Percentiles rank a stretch among this genome's conserved stretches.
Conservation (phyloP, 2,113 vertebrate genomes). For the Osmerus mordax region DNA sequence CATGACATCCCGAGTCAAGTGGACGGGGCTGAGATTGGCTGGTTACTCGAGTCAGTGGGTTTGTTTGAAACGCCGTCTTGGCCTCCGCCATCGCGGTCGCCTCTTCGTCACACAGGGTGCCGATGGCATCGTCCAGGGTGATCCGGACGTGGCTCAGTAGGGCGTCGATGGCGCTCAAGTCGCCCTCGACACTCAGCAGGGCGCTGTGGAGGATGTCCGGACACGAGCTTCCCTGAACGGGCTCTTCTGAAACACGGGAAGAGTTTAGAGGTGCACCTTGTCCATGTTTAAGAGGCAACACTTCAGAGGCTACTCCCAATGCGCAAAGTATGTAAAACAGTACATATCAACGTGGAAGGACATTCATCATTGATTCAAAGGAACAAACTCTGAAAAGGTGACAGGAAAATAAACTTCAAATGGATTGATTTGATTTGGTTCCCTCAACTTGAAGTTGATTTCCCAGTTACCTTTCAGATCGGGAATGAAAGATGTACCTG, state of each 20-base stretch:
- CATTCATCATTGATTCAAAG: background rate
- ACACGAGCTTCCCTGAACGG: no score
- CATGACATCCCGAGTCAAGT: background rate
- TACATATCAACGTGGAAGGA: background rate
- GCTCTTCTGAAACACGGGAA: no score
- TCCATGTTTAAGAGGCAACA: no score
- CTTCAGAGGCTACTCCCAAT: no score
- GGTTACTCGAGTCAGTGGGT: background rate
- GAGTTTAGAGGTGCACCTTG: no score
- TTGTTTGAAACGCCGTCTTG: background rate
- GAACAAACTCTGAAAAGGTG: background rate
- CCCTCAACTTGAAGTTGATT: background rate
- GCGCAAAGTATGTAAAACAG: background rate
- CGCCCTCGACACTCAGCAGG: no score
- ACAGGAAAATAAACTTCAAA: background rate
- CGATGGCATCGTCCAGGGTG: no score
- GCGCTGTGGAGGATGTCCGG: no score
- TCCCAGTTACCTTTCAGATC: conserved; percentile 1
- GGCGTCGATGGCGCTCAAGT: no score
- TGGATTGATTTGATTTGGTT: background rate
- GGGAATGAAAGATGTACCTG: background rate
- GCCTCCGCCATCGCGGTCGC: no score
- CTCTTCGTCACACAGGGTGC: no score
- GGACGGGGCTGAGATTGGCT: background rate
- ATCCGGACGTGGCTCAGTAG: no score